Base-by-base conservation (phyloP, 2,888 invertebrate genomes). In the Portevinia maculata region DNA sequence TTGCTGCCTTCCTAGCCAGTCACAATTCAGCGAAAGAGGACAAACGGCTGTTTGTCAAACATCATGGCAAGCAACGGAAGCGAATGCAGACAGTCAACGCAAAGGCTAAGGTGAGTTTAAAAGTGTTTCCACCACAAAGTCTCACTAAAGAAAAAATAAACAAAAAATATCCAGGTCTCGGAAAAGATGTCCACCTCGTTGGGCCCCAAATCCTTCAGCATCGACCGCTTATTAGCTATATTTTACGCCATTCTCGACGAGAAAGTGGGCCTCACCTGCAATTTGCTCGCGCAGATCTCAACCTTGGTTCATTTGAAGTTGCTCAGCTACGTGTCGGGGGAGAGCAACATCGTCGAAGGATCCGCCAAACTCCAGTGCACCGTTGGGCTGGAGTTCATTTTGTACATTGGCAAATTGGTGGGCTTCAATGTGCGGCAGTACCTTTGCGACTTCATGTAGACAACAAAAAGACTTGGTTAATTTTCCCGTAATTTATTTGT, bases 1-100 rank as follows among this genome's bases (percentile, higher is more conserved):
- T 98, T 24, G 97, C 98, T 6, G 96, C 97, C 0, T 98, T 96
- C 89, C 91, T 98, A 78, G 98, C 98, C 0, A 98, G 98, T 32
- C 96, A 98, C 89, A 98, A 98, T 90, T 96, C 98, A 1, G 93
- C 95, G 0, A 96, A 96, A 86, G 95, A 96, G 85, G 98, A 98
- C 88, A 96, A 95, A 87, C 92, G 96, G 52, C 91, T 98, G 48
- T 98, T 97, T 89, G 93, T 96, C 90, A 97, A 97, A 90, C 90
- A 94, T 86, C 94, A 94, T 85, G 94, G 94, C 0, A 96, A 95
- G 87, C 94, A 93, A 86, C 92, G 92, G n/a, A 96, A 95, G 86
- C 92, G 93, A 44, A 86, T 93, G 84, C 93, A 93, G 85, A 92
- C 92, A 84, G 92, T 94, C 0, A 92, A 92, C 86, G 92, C 92